Evolutionary conservation across 2,888 invertebrate genomes (phyloP), one percentile per base, ranked within the genome.

Genomic region (Campoplex capitator): DNA sequence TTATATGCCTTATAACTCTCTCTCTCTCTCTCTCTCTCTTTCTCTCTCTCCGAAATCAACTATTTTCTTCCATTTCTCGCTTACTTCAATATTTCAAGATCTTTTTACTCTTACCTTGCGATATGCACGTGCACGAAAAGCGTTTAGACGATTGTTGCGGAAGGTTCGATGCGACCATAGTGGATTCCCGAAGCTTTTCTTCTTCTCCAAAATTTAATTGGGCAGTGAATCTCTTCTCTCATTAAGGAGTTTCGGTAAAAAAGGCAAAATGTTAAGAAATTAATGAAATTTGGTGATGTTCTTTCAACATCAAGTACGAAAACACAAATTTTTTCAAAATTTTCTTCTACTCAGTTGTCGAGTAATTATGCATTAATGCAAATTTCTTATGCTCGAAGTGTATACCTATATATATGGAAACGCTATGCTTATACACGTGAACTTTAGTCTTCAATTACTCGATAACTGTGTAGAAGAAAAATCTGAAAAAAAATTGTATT

Each of bases 1-100:
- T 93, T 93, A 92, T 90, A 87, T 80, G 89, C 84, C 90, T 84
- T 75, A 70, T 75, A 54, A 23, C 4, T 6, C 38, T 38, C 38
- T 38, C 38, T 6, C 38, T 6, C 38, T 6, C 38, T 6, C 38
- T 6, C 38, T 23, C 23, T 23, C 23, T 23, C 23, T 23, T 1
- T 6, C 38, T 6, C 38, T 6, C 83, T n/a, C 74, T 45, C 23
- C 79, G 38, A 75, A 84, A 82, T 84, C 48, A 71, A 87, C 82
- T 45, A 58, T 78, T 70, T 54, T n/a, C 54, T 58, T 56, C 48
- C 78, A 65, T 86, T 58, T 71, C 28, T 71, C 65, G 56, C 28
- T 65, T 18, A 13, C 13, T 28, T 11, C 38, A 38, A 28, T 51
- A 62, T 16, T 32, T 62, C 32, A 32, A 32, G 13, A 11, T 13